These are phyloP conservation scores for Proales similis DNA, from an alignment of 1,140 invertebrate genomes.

Conservation along the genomic window DNA sequence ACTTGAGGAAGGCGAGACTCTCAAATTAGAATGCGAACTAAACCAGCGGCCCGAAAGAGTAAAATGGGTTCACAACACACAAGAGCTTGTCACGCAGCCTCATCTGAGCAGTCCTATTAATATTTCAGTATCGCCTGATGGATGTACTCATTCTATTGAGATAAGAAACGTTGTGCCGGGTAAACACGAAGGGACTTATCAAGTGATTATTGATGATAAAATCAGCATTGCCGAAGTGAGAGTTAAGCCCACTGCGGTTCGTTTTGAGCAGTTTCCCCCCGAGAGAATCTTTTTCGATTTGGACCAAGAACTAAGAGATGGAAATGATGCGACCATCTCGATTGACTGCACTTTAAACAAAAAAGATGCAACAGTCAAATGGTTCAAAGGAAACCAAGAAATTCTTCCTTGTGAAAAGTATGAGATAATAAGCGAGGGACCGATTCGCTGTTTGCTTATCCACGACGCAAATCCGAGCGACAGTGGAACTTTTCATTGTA, in stretches of 20 bases:
- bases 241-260: background rate
- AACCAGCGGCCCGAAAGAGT: slow-evolving; percentile 5
- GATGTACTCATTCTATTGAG: background rate
- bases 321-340: slow-evolving; percentile 12
- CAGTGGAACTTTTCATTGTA: slow-evolving; percentile 1
- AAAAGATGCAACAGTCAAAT: slow-evolving; percentile 12
- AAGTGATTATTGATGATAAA: slow-evolving; percentile 15
- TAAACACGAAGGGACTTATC: slow-evolving; percentile 29
- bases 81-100: background rate
- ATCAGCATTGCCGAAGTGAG: slow-evolving; percentile 22
- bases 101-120: background rate
- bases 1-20: slow-evolving; percentile 10
- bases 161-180: background rate
- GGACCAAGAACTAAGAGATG: background rate
- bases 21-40: slow-evolving; percentile 12
- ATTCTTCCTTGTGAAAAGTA: background rate
- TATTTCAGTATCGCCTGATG: background rate
- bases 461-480: background rate
- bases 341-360: slow-evolving; percentile 22
- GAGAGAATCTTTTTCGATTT: slow-evolving; percentile 1
- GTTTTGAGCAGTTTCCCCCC: slow-evolving; percentile 11
- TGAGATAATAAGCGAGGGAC: slow-evolving; percentile 23
- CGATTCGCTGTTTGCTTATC: slow-evolving; percentile 17
- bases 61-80: background rate
- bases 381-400: slow-evolving; percentile 19